Evolutionary conservation across 2,797 vertebrate species (phyloP).

Genomic region (Eulemur coronatus): DNA sequence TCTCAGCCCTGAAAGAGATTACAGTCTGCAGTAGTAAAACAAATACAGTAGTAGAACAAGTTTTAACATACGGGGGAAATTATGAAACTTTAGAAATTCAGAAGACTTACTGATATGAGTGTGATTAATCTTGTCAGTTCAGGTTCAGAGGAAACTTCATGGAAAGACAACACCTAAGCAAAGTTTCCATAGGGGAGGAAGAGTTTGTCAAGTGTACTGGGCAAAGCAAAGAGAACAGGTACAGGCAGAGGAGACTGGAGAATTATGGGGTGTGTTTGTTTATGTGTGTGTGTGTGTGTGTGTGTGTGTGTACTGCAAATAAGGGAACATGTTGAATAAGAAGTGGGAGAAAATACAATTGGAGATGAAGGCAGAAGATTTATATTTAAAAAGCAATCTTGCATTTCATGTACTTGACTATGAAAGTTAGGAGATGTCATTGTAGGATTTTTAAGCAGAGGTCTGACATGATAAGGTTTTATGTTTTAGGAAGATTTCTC

Average conservation of each 20-base stretch:
- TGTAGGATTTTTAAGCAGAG: neutral
- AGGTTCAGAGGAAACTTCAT: neutral
- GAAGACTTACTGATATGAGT: neutral
- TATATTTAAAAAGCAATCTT: neutral
- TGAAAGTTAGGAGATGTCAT: neutral
- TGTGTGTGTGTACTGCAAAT: accelerated
- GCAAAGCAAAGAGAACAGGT: neutral
- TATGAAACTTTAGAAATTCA: constrained; percentile 35
- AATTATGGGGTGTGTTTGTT: neutral
- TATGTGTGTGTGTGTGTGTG: accelerated
- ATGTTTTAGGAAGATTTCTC: neutral
- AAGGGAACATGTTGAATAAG: neutral
- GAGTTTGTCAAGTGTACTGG: neutral
- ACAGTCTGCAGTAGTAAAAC: neutral
- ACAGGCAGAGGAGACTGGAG: neutral
- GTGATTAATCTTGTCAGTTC: neutral
- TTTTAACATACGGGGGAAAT: neutral
- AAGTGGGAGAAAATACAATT: constrained; percentile 4
- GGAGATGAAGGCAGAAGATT: neutral
- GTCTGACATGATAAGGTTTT: neutral
- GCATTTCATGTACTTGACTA: neutral
- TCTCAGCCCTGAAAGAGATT: neutral
- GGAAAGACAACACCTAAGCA: neutral
- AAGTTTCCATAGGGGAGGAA: neutral
- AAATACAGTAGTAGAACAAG: neutral